phyloP scores from a whole-genome alignment of 2,113 vertebrate species.

The Lamprotornis superbus region DNA sequence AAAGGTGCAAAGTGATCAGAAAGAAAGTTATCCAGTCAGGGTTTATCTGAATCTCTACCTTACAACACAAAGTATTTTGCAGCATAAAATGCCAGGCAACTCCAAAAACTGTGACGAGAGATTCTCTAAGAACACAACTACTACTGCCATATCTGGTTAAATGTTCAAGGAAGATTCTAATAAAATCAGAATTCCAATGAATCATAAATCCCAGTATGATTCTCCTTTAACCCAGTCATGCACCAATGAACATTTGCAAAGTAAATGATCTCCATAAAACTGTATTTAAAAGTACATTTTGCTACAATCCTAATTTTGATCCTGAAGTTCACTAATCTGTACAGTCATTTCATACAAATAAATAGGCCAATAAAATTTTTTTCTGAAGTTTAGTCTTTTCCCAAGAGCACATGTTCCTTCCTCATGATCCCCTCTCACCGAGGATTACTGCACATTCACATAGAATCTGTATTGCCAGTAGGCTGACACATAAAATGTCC shows the following conservation, averaged over 20 bases:
- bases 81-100: neutral
- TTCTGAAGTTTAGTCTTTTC: neutral
- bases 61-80: neutral
- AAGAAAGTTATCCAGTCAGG: neutral
- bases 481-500: neutral
- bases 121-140: neutral
- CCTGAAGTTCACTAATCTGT: neutral
- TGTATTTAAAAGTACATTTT: neutral
- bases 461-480: accelerated
- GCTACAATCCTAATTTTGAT: neutral
- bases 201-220: neutral
- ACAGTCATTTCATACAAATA: neutral
- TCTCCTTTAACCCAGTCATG: neutral
- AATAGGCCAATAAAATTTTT: neutral
- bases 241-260: neutral
- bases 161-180: neutral
- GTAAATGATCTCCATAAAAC: neutral
- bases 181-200: neutral
- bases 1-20: neutral
- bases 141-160: neutral
- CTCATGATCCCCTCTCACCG: neutral
- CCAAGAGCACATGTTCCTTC: neutral
- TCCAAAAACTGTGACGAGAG: neutral
- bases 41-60: neutral
- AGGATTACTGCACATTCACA: neutral